Evolutionary conservation across 2,888 invertebrate species (phyloP), one percentile per base, ranked within the genome.

Genomic region (Tricholauxania praeusta): DNA sequence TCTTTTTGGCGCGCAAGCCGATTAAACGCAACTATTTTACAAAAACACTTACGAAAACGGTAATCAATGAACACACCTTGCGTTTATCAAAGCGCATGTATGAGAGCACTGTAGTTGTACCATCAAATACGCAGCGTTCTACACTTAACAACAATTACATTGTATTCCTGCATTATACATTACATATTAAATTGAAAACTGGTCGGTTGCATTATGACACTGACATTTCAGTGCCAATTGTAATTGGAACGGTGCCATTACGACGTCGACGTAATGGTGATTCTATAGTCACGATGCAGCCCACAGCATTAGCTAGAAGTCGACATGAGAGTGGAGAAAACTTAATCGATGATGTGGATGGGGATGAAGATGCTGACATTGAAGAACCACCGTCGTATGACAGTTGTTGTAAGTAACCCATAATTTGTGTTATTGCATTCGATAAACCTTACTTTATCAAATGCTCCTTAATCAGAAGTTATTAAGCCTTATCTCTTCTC

Each of bases 71-170:
- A 51, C 79, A 78, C 22, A 83, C 84, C 2, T 64, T 84, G 70
- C 80, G 81, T 4, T 75, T 83, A 48, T 81, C 82, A 67, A 85
- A 84, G 73, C 80, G 83, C 10, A 71, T 81, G 91, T 92, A 12
- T 90, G 91, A 15, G 89, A 91, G 12, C 88, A 89, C 7, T 89
- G 89, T 12, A 88, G 90, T 70, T 85, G 88, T 72, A 89, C 90
- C 49, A 89, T 90, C 77, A 89, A 90, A 78, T 91, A 91, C 93
- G 79, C 93, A 93, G 4, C 93, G 94, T 0, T 93, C 94, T 5
- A 93, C 93, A 2, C 78, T 84, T 6, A 84, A 84, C 74, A 78
- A 80, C 64, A 83, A 82, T 68, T 84, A 83, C 63, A 84, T 84
- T 64, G 84, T 85, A 17, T 84, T 84, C 48, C 72, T 85, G 15